phyloP scores from a whole-genome alignment of 2,113 vertebrate species.

The Panthera uncia region DNA sequence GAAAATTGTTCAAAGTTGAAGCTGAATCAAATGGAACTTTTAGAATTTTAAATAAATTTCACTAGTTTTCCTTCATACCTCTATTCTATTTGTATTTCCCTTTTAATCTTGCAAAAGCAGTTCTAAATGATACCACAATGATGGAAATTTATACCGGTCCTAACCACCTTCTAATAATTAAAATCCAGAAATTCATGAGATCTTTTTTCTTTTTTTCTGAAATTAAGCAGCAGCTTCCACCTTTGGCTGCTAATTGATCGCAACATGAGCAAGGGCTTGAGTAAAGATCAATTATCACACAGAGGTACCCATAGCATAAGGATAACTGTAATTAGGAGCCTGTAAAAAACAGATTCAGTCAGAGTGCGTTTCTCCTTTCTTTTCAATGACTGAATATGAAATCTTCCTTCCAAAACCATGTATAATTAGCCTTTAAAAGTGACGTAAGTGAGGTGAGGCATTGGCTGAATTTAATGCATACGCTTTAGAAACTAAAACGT shows the following conservation, averaged over 20 bases:
- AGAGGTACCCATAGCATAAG: slow-evolving; percentile 40
- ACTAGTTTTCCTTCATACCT: slow-evolving; percentile 1
- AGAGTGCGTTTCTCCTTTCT: background rate
- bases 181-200: slow-evolving; percentile 78
- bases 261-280: background rate
- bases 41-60: background rate
- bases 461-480: background rate
- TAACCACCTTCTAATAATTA: slow-evolving; percentile 80
- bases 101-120: slow-evolving; percentile 77
- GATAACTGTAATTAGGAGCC: background rate
- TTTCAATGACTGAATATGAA: slow-evolving; percentile 62
- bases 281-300: slow-evolving; percentile 51
- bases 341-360: slow-evolving; percentile 46
- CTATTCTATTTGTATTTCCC: background rate
- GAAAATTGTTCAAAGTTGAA: background rate
- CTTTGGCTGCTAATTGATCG: slow-evolving; percentile 59
- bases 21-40: background rate
- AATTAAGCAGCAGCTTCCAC: slow-evolving; percentile 48
- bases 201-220: slow-evolving; percentile 58
- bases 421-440: slow-evolving; percentile 51
- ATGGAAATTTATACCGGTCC: slow-evolving; percentile 71
- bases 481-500: background rate
- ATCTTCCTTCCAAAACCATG: slow-evolving; percentile 14
- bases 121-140: slow-evolving; percentile 73
- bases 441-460: slow-evolving; percentile 57